Evolutionary conservation across 2,797 vertebrate species (phyloP), one percentile per base, ranked within the genome.

Genomic region (Sebastes iracundus): DNA sequence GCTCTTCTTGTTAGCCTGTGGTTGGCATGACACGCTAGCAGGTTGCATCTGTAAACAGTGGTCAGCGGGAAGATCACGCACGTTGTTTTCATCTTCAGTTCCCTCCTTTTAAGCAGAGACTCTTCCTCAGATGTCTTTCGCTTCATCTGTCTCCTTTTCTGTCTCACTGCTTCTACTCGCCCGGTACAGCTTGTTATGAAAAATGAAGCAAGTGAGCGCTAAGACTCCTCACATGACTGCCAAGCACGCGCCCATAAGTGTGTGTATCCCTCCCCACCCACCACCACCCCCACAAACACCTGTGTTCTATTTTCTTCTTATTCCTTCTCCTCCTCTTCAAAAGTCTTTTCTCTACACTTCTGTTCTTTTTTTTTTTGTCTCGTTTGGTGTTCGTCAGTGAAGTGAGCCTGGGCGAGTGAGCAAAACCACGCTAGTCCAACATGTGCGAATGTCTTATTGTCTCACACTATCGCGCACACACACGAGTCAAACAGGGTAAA

Each of bases 161-260:
- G 16, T 62, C 38, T 64, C 6, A 1, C 13, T 2, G n/a, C 25
- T 23, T 28, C 16, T 25, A 20, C 77, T 67, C 16, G 27, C 56
- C 62, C 55, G 8, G 53, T 33, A 76, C 81, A 75, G 77, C 86
- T 89, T 80, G 75, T 88, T 78, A 75, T 5, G 10, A 84, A 77
- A 78, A 90, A 70, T 62, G 30, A 89, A 63, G 69, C 72, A 72
- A 91, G 76, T 68, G 64, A 87, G 76, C 3, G n/a, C 58, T 90
- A 92, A 93, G 88, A 86, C 91, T 85, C 35, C 72, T 90, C 92
- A 94, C 92, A 91, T 93, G 93, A 93, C 82, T 69, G 28, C 72
- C 64, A 67, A 49, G 61, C 80, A 72, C 42, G 52, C 7, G 20
- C 70, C 23, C 2, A 60, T 14, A 22, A 75, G 67, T 25, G 52